Percentiles rank a stretch among this genome's conserved stretches.
These are phyloP conservation scores for Rhabdophis nuchalis DNA, from an alignment of 2,797 vertebrate genomes.

Conservation along the genomic window DNA sequence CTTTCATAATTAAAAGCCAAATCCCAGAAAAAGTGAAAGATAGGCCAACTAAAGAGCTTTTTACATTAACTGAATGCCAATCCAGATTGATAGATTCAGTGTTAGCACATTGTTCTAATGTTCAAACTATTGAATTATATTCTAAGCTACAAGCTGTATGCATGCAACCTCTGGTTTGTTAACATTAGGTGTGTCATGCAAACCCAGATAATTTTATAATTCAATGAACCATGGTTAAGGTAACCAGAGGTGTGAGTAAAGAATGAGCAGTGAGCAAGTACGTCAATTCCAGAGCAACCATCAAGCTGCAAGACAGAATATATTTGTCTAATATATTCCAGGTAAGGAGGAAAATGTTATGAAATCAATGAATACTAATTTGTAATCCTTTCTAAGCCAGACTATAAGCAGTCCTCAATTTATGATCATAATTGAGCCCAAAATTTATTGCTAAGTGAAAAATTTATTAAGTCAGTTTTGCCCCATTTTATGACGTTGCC, in stretches of 20 bases:
- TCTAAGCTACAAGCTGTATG: not conserved
- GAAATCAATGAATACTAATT: not conserved
- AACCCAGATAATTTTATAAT: not conserved
- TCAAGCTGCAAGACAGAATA: not conserved
- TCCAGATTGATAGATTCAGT: not conserved
- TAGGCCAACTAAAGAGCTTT: not conserved
- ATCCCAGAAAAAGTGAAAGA: not conserved
- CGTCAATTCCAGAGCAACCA: not conserved
- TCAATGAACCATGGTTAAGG: not conserved
- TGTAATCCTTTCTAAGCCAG: not conserved
- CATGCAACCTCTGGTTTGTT: not conserved
- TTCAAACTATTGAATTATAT: not conserved
- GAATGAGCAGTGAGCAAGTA: not conserved
- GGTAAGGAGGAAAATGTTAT: not conserved
- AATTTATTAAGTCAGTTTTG: no score
- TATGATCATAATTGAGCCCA: no score
- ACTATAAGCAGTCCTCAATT: no score
- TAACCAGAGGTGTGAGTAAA: not conserved
- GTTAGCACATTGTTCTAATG: not conserved
- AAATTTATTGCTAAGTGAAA: no score
- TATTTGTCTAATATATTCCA: not conserved
- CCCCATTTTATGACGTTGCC: no score
- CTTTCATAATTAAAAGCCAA: not conserved
- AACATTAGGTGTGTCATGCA: not conserved
- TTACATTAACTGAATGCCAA: not conserved